Base-by-base conservation (phyloP, 2,797 vertebrate genomes). In the Arremon brunneinucha region DNA sequence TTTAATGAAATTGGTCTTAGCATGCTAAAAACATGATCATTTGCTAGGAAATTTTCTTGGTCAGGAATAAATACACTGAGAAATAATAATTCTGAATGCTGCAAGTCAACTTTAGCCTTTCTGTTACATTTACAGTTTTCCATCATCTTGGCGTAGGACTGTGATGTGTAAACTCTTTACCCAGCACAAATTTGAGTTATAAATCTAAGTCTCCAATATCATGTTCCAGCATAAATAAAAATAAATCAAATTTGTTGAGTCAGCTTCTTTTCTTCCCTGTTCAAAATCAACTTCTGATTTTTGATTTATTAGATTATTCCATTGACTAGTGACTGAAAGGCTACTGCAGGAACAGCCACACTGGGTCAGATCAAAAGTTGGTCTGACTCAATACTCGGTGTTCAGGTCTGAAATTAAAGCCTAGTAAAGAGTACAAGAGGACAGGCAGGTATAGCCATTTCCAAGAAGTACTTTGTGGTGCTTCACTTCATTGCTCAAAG, bases 1-100 rank as follows among this genome's bases (percentile, higher is more conserved):
- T 81, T 95, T 95, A 91, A 84, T 88, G 32, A 72, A 76, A 79
- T 79, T 86, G 16, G 52, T 95, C 59, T 90, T 81, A 74, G 56
- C 23, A n/a, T 72, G 41, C 52, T 91, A 78, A 92, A 91, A 86
- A 5, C 34, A 22, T 24, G 59, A 79, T 93, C 32, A 39, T 78
- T 93, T 91, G 30, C 52, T 87, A 32, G 56, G 49, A 86, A 81
- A 56, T 93, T 78, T 85, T 41, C 59, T 85, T 91, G 34, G 9
- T n/a, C 86, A 88, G 47, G 39, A 78, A 67, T 52, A 81, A 89
- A 89, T 78, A 67, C 23, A 35, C 67, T 15, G n/a, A 63, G 60
- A 92, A 90, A 88, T 34, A 80, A 49, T 39, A 77, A 49, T 72
- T 93, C 39, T 27, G 16, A 93, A 72, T 57, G 15, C 47, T 64